Base-by-base conservation (phyloP, 2,888 invertebrate genomes). In the Noctua fimbriata region DNA sequence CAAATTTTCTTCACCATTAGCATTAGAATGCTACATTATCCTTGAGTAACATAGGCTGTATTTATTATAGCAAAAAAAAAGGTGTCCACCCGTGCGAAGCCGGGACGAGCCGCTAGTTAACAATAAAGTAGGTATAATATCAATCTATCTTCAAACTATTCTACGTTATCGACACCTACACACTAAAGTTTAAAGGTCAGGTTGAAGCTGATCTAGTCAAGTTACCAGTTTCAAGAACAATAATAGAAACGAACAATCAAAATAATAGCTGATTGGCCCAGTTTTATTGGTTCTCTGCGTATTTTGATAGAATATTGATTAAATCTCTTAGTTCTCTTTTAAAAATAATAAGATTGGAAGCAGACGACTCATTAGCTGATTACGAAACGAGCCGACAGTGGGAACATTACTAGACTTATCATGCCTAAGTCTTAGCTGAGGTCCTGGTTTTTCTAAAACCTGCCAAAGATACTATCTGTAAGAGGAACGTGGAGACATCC, bases 141-240 rank as follows among this genome's bases (percentile, higher is more conserved):
- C 2, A 60, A 67, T 6, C 24, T 41, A 9, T 52, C 18, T 32
- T 55, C 18, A 32, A 41, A 55, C 16, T 6, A 2, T 41, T 58
- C 16, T 49, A 79, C 36, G 41, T 73, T 73, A 67, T 41, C 14
- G 21, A n/a, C 12, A 9, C 41, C 28, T 18, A 70, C 41, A 47
- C 58, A 70, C n/a, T 18, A 10, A 60, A 75, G 70, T 72, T 81
- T 60, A 67, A 81, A 81, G 60, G 71, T 71, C 81, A 81, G 28
- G 0, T 16, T 55, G 6, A 63, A 74, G 44, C n/a, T 74, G 49
- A 60, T 67, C n/a, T 18, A 41, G 41, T 7, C n/a, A 65, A 76
- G 82, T 69, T 49, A 47, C 7, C 12, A 63, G 14, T 76, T 55
- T 21, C 21, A 69, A 47, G 32, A 81, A 76, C 18, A 58, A 49